A percentile compares a stretch with the other conserved stretches of the same genome.
phyloP scores from a whole-genome alignment of 2,113 vertebrate species.

The Myodes glareolus region DNA sequence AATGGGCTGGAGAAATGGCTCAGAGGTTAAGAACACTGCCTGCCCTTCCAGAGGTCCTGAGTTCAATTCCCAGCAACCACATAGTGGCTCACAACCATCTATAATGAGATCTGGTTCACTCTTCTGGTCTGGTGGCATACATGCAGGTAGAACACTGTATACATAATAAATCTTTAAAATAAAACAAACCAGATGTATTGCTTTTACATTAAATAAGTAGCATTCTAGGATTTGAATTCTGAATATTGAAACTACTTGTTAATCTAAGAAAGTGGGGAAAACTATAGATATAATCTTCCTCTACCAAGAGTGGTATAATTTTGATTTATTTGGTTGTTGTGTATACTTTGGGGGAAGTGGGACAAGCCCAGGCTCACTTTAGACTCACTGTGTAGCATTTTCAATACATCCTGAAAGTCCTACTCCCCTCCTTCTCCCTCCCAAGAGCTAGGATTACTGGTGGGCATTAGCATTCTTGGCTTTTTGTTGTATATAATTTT shows the following conservation, averaged over 20 bases:
- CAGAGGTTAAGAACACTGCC: no score
- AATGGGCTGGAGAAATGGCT: no score
- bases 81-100: no score
- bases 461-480: not conserved
- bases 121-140: no score
- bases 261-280: not conserved
- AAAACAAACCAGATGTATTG: not conserved
- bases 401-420: not conserved
- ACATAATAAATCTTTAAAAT: no score
- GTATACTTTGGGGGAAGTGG: not conserved
- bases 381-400: not conserved
- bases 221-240: not conserved
- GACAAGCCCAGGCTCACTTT: not conserved
- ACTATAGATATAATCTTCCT: not conserved
- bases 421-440: not conserved
- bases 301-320: constrained; percentile 5
- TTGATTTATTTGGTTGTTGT: not conserved
- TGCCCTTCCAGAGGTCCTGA: no score
- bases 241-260: not conserved
- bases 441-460: not conserved
- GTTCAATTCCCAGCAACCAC: no score
- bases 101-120: no score
- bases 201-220: not conserved
- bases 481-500: not conserved
- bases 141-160: no score